Base-by-base conservation (phyloP, 2,113 vertebrate genomes). In the Ageneiosus marmoratus region DNA sequence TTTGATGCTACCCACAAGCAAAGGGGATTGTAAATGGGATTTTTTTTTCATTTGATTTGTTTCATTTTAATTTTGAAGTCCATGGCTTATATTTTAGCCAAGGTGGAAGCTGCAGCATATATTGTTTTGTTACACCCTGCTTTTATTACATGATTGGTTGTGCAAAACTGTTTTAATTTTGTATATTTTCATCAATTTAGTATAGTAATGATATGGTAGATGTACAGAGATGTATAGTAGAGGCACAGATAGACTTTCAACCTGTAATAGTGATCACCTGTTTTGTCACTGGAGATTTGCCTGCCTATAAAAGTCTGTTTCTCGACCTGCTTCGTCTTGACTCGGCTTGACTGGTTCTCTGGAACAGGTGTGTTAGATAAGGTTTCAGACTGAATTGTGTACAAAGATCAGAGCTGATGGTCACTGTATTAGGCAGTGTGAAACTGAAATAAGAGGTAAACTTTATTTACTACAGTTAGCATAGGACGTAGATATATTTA, bases 111-210 rank as follows among this genome's bases (percentile, higher is more conserved):
- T 88, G 88, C 87, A 88, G 87, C 86, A 63, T 16, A n/a, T 60
- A 15, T 69, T 74, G 44, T 56, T 84, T 77, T 67, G 74, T 88
- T 88, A 69, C 46, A 62, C 60, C 46, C 70, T 69, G 53, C 56
- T 77, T 75, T 77, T 69, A 74, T 75, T 73, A 67, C 69, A 22
- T 22, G 76, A 44, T 67, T 55, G 37, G n/a, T 81, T 27, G 13
- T 65, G 69, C 75, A 34, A 73, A 65, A 82, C 79, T 82, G 60
- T 85, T 80, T 85, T 69, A 56, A 58, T 67, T 84, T 62, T 72
- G 73, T 87, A 88, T 88, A 89, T 90, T 83, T 80, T 37, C 76
- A 85, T 73, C 4, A 76, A 37, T 77, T 48, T 10, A 24, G 32
- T 18, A 74, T 56, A 73, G 27, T 81, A 27, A 62, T 8, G 4